A percentile compares a stretch with the other conserved stretches of the same genome.
Conservation (phyloP, 2,113 vertebrate species). For the Aldabrachelys gigantea region DNA sequence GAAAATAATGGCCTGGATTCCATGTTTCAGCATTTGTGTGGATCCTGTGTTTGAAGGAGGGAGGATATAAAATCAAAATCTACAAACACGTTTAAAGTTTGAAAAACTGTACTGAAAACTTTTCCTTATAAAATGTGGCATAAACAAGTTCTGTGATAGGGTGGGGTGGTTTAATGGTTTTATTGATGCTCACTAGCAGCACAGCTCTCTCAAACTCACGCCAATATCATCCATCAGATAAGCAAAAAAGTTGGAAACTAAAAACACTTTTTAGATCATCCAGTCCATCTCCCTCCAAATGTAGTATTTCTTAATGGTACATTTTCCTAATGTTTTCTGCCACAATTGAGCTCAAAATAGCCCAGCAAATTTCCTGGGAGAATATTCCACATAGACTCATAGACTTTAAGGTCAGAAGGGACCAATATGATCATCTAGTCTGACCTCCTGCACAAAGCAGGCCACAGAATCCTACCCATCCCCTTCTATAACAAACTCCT, state of each 20-base stretch:
- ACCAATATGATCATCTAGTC: too few species aligned
- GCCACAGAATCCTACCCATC: too few species aligned
- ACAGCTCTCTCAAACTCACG: background rate
- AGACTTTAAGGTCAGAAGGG: too few species aligned
- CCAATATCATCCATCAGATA: background rate
- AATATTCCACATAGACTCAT: background rate
- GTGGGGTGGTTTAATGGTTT: background rate
- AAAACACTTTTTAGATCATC: background rate
- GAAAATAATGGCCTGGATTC: background rate
- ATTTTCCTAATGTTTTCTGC: fast-evolving
- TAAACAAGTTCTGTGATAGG: background rate
- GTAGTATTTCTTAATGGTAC: background rate
- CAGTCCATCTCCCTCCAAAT: background rate
- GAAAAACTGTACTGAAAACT: background rate
- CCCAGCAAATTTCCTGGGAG: background rate
- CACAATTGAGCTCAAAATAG: background rate
- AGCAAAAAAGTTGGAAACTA: background rate
- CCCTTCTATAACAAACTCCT: too few species aligned
- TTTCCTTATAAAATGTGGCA: background rate
- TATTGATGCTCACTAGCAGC: background rate
- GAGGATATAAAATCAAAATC: background rate
- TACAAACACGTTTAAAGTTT: background rate
- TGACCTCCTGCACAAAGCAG: too few species aligned
- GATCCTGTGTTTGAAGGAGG: background rate
- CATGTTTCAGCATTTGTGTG: background rate